These are phyloP conservation scores for Stenotaenia linearis DNA, from an alignment of 2,888 invertebrate species.

Conservation along the genomic window DNA sequence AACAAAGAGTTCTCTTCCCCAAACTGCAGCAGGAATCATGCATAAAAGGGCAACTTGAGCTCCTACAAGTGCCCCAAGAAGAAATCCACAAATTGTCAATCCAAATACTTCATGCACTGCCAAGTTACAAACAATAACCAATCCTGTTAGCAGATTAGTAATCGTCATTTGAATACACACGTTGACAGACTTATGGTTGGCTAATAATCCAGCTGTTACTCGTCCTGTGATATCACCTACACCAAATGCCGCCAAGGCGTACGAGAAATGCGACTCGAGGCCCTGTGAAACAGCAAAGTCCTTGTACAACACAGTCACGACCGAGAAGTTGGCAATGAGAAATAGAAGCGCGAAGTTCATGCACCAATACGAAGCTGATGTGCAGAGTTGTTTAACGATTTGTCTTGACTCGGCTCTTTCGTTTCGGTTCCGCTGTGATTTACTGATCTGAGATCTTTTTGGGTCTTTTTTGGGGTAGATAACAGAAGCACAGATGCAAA, in stretches of 20 bases:
- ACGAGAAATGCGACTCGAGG: constrained; percentile 36
- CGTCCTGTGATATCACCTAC: constrained; percentile 38
- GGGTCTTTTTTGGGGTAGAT: neutral
- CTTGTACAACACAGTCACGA: constrained; percentile 34
- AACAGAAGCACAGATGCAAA: neutral
- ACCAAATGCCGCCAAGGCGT: constrained; percentile 38
- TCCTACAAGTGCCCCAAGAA: neutral
- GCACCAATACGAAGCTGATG: neutral
- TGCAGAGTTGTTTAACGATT: neutral
- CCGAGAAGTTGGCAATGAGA: neutral
- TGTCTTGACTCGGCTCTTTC: neutral
- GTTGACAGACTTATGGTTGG: neutral
- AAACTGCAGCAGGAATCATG: neutral
- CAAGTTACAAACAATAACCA: neutral
- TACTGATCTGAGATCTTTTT: neutral
- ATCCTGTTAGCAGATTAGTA: neutral
- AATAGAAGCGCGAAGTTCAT: neutral
- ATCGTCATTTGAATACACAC: neutral
- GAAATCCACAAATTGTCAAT: neutral
- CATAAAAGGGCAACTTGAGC: neutral
- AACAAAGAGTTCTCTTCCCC: neutral
- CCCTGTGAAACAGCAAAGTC: constrained; percentile 38
- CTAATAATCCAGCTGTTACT: neutral
- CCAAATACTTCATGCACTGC: neutral
- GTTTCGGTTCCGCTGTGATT: neutral